These are phyloP conservation scores for Panopea generosa DNA, from an alignment of 2,888 invertebrate species.

Conservation along the genomic window DNA sequence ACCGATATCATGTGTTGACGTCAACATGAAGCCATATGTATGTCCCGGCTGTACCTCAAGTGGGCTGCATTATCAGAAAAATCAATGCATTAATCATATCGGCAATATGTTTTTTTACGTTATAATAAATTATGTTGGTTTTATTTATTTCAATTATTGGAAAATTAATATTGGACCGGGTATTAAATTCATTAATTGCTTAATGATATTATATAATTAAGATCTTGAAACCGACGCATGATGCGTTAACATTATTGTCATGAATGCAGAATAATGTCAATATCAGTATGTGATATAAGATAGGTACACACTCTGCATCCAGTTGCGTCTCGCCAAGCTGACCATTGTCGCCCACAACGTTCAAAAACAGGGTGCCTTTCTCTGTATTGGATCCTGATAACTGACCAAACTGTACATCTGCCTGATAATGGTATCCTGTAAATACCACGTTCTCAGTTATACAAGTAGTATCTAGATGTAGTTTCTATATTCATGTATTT, in stretches of 20 bases:
- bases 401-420: conserved; percentile 89
- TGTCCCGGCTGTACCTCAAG: conserved; percentile 65
- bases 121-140: not conserved
- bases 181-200: no score
- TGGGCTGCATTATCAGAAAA: conserved; percentile 45
- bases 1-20: conserved; percentile 67
- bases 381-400: conserved; percentile 51
- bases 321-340: conserved; percentile 63
- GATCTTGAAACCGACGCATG: no score
- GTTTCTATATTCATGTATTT: no score
- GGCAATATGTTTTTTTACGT: not conserved
- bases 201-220: no score
- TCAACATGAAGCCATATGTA: conserved; percentile 68
- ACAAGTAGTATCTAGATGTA: no score
- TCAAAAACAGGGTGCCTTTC: conserved; percentile 67
- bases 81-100: not conserved
- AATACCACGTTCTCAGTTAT: no score
- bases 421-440: conserved; percentile 92
- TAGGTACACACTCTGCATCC: conserved; percentile 62
- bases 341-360: conserved; percentile 66
- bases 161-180: no score
- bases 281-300: no score
- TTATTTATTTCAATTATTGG: no score
- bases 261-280: no score
- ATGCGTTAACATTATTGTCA: no score